Base-by-base conservation (phyloP, 2,797 vertebrate species). In the Falco concolor region DNA sequence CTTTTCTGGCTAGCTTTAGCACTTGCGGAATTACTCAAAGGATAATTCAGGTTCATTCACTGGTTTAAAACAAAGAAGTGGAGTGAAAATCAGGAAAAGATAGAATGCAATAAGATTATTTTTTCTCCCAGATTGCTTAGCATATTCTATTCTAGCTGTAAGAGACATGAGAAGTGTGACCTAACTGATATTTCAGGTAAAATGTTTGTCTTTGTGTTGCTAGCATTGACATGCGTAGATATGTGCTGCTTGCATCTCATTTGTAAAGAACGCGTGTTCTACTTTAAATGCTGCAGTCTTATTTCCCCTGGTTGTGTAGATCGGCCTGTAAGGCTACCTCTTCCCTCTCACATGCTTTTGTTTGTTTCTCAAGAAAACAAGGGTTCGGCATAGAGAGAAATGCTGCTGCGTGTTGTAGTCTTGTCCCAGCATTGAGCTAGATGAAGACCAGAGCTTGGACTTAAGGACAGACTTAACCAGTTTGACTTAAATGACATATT, bases 211-310 rank as follows among this genome's bases (percentile, higher is more conserved):
- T 44, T 60, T 23, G 36, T 30, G 6, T 53, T 83, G 32, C 12
- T 65, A 24, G 34, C 19, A 5, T 6, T 81, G 36, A 24, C 0
- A 0, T 25, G 22, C 50, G 22, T 54, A 65, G 53, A 3, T 63
- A 4, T 0, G 2, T 36, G 14, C 50, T 63, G 63, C 54, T 69
- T 60, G 6, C 2, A 1, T 84, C 21, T 56, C 2, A 1, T 54
- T 75, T 63, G 24, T 72, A 28, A 32, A 28, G 32, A 25, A 13
- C 4, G 27, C 23, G 15, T 64, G 13, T 25, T 38, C 11, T 32
- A 12, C n/a, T 21, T 12, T 45, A 45, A 76, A n/a, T 25, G 30
- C 20, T 44, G 12, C 3, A 24, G 40, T 32, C 16, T 54, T 60
- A 27, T 36, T 83, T 75, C 19, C 27, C 11, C 25, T 5, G 6